A percentile compares a stretch with the other conserved stretches of the same genome.
These are phyloP conservation scores for Caenorhabditis tropicalis DNA, from an alignment of 1,140 invertebrate genomes.

Conservation along the genomic window DNA sequence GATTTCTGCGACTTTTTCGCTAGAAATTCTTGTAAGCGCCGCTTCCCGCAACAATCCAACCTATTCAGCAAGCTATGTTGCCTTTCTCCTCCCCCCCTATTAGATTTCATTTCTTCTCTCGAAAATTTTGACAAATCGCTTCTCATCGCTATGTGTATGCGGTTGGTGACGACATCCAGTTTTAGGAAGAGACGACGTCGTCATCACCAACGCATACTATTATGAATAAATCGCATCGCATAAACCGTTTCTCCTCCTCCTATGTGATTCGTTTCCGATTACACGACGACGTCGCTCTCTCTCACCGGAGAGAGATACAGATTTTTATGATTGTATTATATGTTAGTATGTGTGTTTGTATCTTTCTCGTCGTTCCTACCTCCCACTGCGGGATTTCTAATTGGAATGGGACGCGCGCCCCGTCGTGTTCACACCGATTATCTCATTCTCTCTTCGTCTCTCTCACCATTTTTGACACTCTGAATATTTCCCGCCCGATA, in stretches of 20 bases:
- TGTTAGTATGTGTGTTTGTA: slow-evolving; percentile 9
- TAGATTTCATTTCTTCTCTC: slow-evolving; percentile 27
- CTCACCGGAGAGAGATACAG: background rate
- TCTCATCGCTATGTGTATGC: background rate
- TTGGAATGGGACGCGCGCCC: background rate
- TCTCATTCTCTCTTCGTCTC: slow-evolving; percentile 3
- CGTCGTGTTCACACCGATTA: background rate
- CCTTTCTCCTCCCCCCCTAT: background rate
- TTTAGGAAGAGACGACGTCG: background rate
- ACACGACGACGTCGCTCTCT: background rate
- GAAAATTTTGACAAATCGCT: slow-evolving; percentile 33
- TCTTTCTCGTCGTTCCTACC: background rate
- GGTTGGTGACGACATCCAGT: slow-evolving; percentile 34
- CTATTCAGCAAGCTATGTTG: background rate
- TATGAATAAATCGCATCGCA: slow-evolving; percentile 43
- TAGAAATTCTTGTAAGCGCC: too few species aligned
- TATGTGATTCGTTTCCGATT: slow-evolving; percentile 42
- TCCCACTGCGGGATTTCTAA: slow-evolving; percentile 32
- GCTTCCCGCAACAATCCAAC: too few species aligned
- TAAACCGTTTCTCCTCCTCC: slow-evolving; percentile 8
- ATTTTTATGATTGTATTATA: slow-evolving; percentile 43
- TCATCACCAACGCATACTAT: slow-evolving; percentile 23
- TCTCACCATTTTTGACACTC: background rate
- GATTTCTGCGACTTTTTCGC: too few species aligned
- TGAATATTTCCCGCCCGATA: background rate